These are phyloP conservation scores for Globodera rostochiensis DNA, from an alignment of 1,140 invertebrate species.

Conservation along the genomic window DNA sequence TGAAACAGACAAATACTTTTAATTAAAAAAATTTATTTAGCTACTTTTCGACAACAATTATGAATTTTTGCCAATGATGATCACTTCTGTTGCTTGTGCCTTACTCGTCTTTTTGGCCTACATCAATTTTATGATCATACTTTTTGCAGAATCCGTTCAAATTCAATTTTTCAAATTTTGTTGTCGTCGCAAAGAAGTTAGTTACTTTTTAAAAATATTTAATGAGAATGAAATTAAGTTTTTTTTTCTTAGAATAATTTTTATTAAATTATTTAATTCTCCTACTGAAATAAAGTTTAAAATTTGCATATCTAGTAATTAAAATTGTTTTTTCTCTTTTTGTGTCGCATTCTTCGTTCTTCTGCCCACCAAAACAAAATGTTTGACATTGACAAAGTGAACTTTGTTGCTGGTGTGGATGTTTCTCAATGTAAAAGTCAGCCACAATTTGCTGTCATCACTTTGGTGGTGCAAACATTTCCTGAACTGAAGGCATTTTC, in stretches of 20 bases:
- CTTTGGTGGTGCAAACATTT: constrained; percentile 36
- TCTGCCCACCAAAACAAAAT: neutral
- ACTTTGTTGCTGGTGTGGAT: constrained; percentile 42
- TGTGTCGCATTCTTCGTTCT: constrained; percentile 2
- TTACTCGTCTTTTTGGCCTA: constrained; percentile 30
- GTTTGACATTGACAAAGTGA: constrained; percentile 19
- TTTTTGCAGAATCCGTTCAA: constrained; percentile 30
- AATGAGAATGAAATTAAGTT: too few species aligned
- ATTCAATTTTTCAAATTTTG: constrained; percentile 20
- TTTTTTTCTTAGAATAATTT: too few species aligned
- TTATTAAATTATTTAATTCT: too few species aligned
- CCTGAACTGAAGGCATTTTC: constrained; percentile 34
- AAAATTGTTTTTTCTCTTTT: constrained; percentile 13
- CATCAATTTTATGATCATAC: constrained; percentile 19
- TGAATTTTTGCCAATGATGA: constrained; percentile 45
- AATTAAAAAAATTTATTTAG: constrained; percentile 32
- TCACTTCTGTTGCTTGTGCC: constrained; percentile 44
- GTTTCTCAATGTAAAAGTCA: constrained; percentile 32
- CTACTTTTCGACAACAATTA: constrained; percentile 23
- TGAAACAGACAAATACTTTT: too few species aligned
- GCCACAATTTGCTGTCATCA: constrained; percentile 33
- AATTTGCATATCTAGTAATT: too few species aligned
- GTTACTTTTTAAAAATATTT: too few species aligned
- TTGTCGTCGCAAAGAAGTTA: constrained; percentile 36
- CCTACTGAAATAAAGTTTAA: too few species aligned